Percentiles rank a stretch among this genome's conserved stretches.
Conservation (phyloP, 2,888 invertebrate genomes). For the Lasioglossum oenotherae region DNA sequence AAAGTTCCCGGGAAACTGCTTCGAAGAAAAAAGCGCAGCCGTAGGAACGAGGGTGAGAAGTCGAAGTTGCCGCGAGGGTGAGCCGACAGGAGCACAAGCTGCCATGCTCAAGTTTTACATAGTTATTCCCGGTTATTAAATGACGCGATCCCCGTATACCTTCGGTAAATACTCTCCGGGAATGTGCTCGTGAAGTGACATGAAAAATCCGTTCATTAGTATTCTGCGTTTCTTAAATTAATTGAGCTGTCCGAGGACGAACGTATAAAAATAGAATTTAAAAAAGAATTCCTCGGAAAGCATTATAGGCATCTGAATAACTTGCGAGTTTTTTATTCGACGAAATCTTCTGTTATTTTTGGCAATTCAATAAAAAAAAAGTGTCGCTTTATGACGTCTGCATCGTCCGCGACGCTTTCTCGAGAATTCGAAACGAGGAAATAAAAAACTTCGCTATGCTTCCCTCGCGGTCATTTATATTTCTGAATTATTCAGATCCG, state of each 20-base stretch:
- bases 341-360: constrained; percentile 14
- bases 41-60: constrained; percentile 51
- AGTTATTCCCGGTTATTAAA: constrained; percentile 76
- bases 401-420: not conserved
- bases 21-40: constrained; percentile 42
- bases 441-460: not conserved
- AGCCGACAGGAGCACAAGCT: constrained; percentile 34
- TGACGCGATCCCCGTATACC: constrained; percentile 66
- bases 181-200: constrained; percentile 31
- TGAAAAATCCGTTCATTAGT: not conserved
- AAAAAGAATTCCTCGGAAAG: too few species aligned
- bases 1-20: constrained; percentile 56
- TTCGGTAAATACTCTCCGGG: constrained; percentile 55
- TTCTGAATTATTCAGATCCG: not conserved
- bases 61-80: constrained; percentile 51
- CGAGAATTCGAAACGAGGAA: constrained; percentile 4
- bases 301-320: not conserved
- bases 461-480: not conserved
- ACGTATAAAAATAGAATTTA: not conserved
- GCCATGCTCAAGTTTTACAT: constrained; percentile 65
- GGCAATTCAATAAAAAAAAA: constrained; percentile 25
- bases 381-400: constrained; percentile 4
- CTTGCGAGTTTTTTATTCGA: not conserved
- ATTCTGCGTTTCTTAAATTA: not conserved
- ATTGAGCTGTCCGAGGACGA: not conserved